Evolutionary conservation across 2,113 vertebrate species (phyloP), one percentile per base, ranked within the genome.

Genomic region (Rhinopomastus cyanomelas): DNA sequence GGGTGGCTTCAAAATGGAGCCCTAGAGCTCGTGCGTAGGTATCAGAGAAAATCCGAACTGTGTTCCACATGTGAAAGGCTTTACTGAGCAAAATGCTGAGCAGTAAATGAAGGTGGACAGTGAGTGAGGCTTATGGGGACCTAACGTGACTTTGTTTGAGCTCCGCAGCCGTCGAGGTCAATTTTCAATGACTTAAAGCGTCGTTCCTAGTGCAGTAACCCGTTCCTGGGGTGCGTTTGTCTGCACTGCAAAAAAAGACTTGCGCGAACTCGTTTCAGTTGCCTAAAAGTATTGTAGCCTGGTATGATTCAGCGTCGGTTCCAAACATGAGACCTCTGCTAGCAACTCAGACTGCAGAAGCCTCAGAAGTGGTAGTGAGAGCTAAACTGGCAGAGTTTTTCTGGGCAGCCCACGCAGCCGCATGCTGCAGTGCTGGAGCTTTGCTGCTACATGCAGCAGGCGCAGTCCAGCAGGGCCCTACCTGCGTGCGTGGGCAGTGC

Each of bases 401-500:
- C 59, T 11, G 3, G 16, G 23, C 53, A 72, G 14, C 27, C 16
- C 42, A 9, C 5, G 1, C 14, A 55, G 67, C 25, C 6, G 2
- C 2, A 3, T 32, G 52, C 59, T 48, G 34, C 8, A 3, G 11
- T 49, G 39, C 32, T 16, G 10, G 49, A 84, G 53, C 26, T 8
- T 59, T 36, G 22, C 19, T 42, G 1, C 57, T 2, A 1, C 1
- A 0, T 3, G 1, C 46, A 52, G 57, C 32, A 8, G 22, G 9
- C 8, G 5, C 22, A 3, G 21, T 29, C 13, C 80, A 22, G 53
- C 21, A 46, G 16, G 21, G 81, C 55, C 30, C 8, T 30, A 39
- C 59, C 19, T 34, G 13, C 9, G 0, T 5, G 14, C 30, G 11
- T 23, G 30, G 55, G 19, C 34, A 55, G 15, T 16, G 49, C 42